These are phyloP conservation scores for Agrochola macilenta DNA, from an alignment of 2,888 invertebrate genomes.

Conservation along the genomic window DNA sequence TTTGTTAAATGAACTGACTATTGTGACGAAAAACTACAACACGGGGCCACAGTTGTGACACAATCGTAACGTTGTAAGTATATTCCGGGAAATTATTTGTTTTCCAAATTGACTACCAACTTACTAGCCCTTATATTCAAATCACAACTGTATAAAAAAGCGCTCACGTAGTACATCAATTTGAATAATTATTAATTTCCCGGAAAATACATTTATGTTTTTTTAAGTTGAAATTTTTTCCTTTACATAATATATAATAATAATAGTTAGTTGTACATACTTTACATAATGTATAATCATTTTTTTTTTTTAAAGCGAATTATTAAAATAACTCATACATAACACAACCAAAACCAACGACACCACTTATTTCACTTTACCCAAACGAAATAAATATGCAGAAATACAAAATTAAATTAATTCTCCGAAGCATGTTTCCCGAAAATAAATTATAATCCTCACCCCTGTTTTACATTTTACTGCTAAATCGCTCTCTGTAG, in stretches of 20 bases:
- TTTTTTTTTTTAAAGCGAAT: not conserved
- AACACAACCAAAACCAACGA: not conserved
- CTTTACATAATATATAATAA: no score
- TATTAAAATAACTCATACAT: not conserved
- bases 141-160: no score
- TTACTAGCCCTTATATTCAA: no score
- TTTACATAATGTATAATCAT: no score
- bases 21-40: not conserved
- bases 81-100: no score
- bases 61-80: no score
- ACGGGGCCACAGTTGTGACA: no score
- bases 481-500: not conserved
- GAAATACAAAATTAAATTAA: constrained; percentile 20
- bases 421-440: constrained; percentile 14
- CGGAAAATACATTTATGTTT: no score
- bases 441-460: constrained; percentile 30
- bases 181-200: not conserved
- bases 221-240: no score
- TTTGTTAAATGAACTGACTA: not conserved
- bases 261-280: no score
- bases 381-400: constrained; percentile 15
- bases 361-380: not conserved
- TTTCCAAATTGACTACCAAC: no score
- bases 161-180: no score
- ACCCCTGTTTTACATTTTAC: constrained; percentile 42